Evolutionary conservation across 2,797 vertebrate genomes (phyloP), one percentile per base, ranked within the genome.

Genomic region (Phoxinus dragarum): DNA sequence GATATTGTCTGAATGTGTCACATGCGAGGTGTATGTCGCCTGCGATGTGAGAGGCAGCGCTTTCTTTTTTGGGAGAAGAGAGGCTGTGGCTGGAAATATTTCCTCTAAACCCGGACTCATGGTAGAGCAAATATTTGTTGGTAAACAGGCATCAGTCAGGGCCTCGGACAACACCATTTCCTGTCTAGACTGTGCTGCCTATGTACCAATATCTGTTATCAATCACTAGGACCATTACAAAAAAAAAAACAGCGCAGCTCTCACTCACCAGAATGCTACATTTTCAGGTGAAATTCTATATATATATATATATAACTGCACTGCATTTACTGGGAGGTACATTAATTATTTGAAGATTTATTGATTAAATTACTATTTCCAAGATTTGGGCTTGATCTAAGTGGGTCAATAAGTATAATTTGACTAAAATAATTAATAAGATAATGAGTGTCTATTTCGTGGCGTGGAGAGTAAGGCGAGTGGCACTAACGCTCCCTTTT

Each of bases 101-200:
- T 89, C 86, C 91, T 86, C 81, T 87, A 90, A 92, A 89, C 75
- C 76, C 89, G 90, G 89, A 93, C 92, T 90, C 91, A 89, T 90
- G 88, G 89, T 90, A 90, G 90, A 90, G 91, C 94, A 94, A 94
- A 94, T 95, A 94, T 94, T 94, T 94, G 92, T 93, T 92, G 91
- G 93, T 92, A 93, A 94, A 94, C 93, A 90, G 89, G 84, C 90
- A 93, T 93, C 92, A 90, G 86, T 94, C 93, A 94, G 86, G 86
- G 67, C 36, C 42, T 86, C 84, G 67, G 81, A 80, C 81, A 81
- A 83, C 27, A 76, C 52, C 69, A 56, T 84, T 81, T 76, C 54
- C 40, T 84, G 61, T 80, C 78, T 59, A 49, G 54, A 17, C 64
- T 40, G 38, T 69, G 44, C 72, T 66, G 47, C 34, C 59, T 49